Conservation (phyloP, 2,797 vertebrate species). For the Peromyscus melanophrys region DNA sequence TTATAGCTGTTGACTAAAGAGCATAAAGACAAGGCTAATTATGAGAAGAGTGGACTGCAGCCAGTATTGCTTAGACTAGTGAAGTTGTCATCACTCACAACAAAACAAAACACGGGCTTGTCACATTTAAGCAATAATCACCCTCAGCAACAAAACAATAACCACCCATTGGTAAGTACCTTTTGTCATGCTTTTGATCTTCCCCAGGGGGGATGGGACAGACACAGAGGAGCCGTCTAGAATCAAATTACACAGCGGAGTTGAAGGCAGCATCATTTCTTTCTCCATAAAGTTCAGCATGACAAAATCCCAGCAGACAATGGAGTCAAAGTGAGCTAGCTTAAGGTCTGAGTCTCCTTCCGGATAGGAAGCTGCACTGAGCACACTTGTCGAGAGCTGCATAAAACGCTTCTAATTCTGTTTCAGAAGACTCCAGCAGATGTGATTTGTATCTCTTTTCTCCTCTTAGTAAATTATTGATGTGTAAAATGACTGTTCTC, state of each 20-base stretch:
- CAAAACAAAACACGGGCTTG: constrained; percentile 60
- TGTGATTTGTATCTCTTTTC: constrained; percentile 11
- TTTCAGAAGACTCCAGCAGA: constrained; percentile 6
- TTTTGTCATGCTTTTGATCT: constrained; percentile 99
- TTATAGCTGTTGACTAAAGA: neutral
- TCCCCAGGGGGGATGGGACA: constrained; percentile 97
- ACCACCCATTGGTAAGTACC: constrained; percentile 89
- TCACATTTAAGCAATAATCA: constrained; percentile 22
- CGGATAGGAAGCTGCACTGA: neutral
- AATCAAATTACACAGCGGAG: constrained; percentile 78
- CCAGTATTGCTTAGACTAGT: neutral
- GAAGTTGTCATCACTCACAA: constrained; percentile 33
- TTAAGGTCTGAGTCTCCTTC: constrained; percentile 20
- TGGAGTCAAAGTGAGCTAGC: neutral
- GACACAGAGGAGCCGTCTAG: constrained; percentile 98
- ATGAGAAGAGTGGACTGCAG: neutral
- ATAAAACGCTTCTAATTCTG: neutral
- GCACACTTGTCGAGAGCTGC: constrained; percentile 43
- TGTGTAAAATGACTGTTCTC: neutral
- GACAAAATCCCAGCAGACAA: neutral
- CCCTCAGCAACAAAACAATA: constrained; percentile 54
- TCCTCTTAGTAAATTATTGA: constrained; percentile 30
- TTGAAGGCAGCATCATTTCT: constrained; percentile 4
- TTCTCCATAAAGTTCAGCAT: constrained; percentile 42
- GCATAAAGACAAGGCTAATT: constrained; percentile 1